Base-by-base conservation (phyloP, 2,888 invertebrate genomes). In the Adelphocoris suturalis region DNA sequence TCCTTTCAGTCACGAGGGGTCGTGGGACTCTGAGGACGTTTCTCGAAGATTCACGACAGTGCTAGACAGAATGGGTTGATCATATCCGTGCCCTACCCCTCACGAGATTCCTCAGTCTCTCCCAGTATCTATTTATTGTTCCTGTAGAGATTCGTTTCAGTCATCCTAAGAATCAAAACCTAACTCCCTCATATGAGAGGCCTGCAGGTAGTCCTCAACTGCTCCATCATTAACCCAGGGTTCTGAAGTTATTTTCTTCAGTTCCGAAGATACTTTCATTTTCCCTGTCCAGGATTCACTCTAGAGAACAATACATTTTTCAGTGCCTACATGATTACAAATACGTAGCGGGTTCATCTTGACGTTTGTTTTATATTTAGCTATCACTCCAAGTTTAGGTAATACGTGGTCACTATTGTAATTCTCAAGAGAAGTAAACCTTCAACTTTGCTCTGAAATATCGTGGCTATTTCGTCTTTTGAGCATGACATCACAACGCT, bases 1-100 rank as follows among this genome's bases (percentile, higher is more conserved):
- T 61, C 57, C 85, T 57, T 57, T 28, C 16, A 27, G 61, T 85
- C 85, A 85, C 85, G 85, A 85, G 37, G 61, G 85, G 85, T 27
- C 85, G 85, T 85, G 85, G 85, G 85, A 85, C 57, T 27, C 16
- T 27, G 61, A 57, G 27, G 61, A 46, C 37, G 19, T 23, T 19
- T n/a, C 37, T 28, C 27, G 37, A 85, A 37, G 85, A 85, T 55
- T 12, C 85, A 85, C 37, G 85, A 28, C 55, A 52, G 55, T 27
- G 55, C 85, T 11, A 55, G 85, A 61, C 84, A 57, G 57, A 55
- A 52, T 52, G 55, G 52, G 61, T 61, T 84, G 84, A 84, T 84
- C 84, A 84, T 46, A 46, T 78, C 16, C 76, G 37, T 27, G 27
- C 37, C 76, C 78, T 46, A 46, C 78, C 78, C 28, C 37, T 78